Percentiles rank a stretch among this genome's conserved stretches.
Evolutionary conservation across 2,797 vertebrate species (phyloP).

Genomic region (Falco biarmicus): DNA sequence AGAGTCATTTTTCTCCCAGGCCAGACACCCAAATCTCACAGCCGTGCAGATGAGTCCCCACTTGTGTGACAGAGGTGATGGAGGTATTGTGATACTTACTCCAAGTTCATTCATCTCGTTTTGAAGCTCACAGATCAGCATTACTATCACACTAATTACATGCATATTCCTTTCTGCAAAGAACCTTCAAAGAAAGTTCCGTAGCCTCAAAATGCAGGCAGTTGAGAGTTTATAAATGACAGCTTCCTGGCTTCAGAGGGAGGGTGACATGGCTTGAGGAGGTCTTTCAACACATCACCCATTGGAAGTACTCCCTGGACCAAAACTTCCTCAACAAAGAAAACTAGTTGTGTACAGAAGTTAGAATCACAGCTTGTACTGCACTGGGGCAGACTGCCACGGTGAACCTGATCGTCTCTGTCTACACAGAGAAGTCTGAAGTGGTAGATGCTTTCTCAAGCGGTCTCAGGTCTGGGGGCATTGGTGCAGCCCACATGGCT

Average conservation of each 20-base stretch:
- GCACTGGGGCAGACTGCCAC: neutral
- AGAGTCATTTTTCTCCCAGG: neutral
- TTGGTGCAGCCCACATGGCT: accelerated
- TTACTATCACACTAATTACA: neutral
- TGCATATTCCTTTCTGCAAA: neutral
- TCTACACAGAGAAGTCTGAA: neutral
- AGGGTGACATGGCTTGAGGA: neutral
- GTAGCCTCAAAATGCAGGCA: neutral
- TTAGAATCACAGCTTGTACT: neutral
- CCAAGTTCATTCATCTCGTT: neutral
- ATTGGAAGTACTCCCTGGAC: neutral
- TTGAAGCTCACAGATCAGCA: neutral
- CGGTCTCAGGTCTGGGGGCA: accelerated
- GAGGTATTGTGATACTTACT: neutral
- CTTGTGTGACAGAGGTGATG: neutral
- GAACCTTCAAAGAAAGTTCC: neutral
- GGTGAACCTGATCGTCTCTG: neutral
- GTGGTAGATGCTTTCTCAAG: neutral
- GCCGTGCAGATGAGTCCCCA: neutral
- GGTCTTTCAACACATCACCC: neutral
- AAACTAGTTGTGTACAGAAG: neutral
- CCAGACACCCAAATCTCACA: neutral
- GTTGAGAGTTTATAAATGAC: accelerated
- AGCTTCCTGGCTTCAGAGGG: neutral
- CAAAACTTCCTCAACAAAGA: neutral